Conservation (phyloP, 2,888 invertebrate species). For the Proisotoma minuta region DNA sequence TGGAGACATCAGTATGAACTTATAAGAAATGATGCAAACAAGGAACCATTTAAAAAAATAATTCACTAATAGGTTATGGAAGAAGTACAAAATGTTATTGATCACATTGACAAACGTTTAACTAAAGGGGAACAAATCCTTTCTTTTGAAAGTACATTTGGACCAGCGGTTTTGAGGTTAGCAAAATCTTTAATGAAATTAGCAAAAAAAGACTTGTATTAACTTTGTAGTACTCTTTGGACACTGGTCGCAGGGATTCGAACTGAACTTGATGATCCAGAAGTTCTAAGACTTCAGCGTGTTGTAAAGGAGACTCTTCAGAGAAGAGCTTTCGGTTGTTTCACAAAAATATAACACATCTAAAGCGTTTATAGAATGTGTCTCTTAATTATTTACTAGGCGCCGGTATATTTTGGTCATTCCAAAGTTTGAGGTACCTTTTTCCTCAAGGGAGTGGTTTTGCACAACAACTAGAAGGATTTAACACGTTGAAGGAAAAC, state of each 20-base stretch:
- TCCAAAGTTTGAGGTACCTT: conserved; percentile 23
- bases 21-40: too few relatives aligned
- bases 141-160: conserved; percentile 29
- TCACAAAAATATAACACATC: background rate
- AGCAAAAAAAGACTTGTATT: too few relatives aligned
- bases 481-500: conserved; percentile 25
- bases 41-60: too few relatives aligned
- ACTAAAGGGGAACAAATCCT: conserved; percentile 11
- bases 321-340: conserved; percentile 25
- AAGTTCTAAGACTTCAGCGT: conserved; percentile 22
- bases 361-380: background rate
- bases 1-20: conserved; percentile 36
- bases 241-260: conserved; percentile 31
- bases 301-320: conserved; percentile 24
- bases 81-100: conserved; percentile 22
- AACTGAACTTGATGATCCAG: conserved; percentile 25
- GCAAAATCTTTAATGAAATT: too few relatives aligned
- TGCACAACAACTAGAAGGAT: conserved; percentile 30
- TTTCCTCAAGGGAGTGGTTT: conserved; percentile 33
- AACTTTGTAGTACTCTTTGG: conserved; percentile 35
- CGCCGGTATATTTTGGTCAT: conserved; percentile 34
- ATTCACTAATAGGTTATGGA: too few relatives aligned
- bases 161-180: conserved; percentile 34
- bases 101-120: conserved; percentile 16
- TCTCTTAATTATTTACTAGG: background rate